Percentiles rank a stretch among this genome's conserved stretches.
Conservation (phyloP, 2,888 invertebrate genomes). For the Pherbina coryleti region DNA sequence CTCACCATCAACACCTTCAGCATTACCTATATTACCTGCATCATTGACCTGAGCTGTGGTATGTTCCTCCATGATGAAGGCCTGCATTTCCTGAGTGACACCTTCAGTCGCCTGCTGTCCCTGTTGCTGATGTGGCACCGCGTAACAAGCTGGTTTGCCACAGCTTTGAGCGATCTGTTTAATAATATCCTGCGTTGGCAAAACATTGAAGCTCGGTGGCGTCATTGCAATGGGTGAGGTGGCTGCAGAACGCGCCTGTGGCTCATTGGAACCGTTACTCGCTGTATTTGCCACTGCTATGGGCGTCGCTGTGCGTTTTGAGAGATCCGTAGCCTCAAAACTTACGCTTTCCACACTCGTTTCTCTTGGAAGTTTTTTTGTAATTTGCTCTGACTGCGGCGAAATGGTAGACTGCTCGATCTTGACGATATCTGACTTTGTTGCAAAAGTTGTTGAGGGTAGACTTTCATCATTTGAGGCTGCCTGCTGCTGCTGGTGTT, state of each 20-base stretch:
- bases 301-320: slow-evolving; percentile 47
- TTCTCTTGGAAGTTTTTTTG: not conserved
- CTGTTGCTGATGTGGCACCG: slow-evolving; percentile 71
- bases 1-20: not conserved
- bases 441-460: slow-evolving; percentile 28
- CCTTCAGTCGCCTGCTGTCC: slow-evolving; percentile 53
- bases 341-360: slow-evolving; percentile 28
- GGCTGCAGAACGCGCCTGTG: slow-evolving; percentile 62
- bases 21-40: slow-evolving; percentile 13
- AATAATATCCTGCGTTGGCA: slow-evolving; percentile 53
- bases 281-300: slow-evolving; percentile 40
- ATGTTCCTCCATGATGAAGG: slow-evolving; percentile 83
- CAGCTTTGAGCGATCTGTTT: slow-evolving; percentile 64
- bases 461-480: slow-evolving; percentile 26
- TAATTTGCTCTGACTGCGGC: not conserved
- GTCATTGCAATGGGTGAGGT: slow-evolving; percentile 31
- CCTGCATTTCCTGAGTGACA: slow-evolving; percentile 82
- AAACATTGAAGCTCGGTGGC: slow-evolving; percentile 44
- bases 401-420: not conserved
- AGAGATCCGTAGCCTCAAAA: slow-evolving; percentile 59
- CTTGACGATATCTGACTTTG: not conserved
- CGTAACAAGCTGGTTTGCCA: slow-evolving; percentile 74
- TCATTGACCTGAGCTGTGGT: slow-evolving; percentile 19
- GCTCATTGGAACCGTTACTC: slow-evolving; percentile 72
- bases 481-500: slow-evolving; percentile 28